Evolutionary conservation across 1,140 invertebrate genomes (phyloP), one percentile per base, ranked within the genome.

Genomic region (Ridgeia piscesae): DNA sequence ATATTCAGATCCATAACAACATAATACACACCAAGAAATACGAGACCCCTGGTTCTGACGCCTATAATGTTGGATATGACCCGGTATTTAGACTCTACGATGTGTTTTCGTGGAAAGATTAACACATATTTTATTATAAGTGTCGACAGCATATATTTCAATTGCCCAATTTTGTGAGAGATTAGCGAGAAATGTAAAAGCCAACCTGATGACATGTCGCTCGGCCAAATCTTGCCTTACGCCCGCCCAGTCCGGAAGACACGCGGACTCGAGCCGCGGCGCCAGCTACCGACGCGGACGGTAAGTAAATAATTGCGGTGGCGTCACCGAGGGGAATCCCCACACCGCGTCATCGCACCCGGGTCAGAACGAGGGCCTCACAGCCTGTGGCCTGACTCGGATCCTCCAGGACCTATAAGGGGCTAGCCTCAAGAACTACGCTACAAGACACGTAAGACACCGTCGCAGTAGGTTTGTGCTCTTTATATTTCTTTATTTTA

Each of bases 261-360:
- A 21, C 58, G 2, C 58, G 17, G 58, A 77, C 58, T 21, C 58
- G 58, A 31, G 58, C 58, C 17, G 58, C 58, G 58, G 58, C 58
- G 58, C 58, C 58, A 77, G 58, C 58, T 77, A 21, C 58, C 58
- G 58, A 77, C 58, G 27, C 11, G 58, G 58, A 77, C 58, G 58
- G 58, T 77, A 77, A 77, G 58, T 77, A 77, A 77, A 77, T 77
- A 77, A 77, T 77, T 77, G 58, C 58, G 58, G 27, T 77, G 58
- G 0, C 58, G 58, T 77, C 58, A 77, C 27, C 58, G 58, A 17
- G 58, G 58, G 58, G 58, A 77, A 77, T 77, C 58, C 58, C 58
- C 14, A 31, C 14, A 77, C 58, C 58, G 27, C 58, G 58, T 77
- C 58, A 77, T 77, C 58, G 58, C 58, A 21, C 27, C 27, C 27